Conservation (phyloP, 1,140 invertebrate species). For the Drosophila arizonae region DNA sequence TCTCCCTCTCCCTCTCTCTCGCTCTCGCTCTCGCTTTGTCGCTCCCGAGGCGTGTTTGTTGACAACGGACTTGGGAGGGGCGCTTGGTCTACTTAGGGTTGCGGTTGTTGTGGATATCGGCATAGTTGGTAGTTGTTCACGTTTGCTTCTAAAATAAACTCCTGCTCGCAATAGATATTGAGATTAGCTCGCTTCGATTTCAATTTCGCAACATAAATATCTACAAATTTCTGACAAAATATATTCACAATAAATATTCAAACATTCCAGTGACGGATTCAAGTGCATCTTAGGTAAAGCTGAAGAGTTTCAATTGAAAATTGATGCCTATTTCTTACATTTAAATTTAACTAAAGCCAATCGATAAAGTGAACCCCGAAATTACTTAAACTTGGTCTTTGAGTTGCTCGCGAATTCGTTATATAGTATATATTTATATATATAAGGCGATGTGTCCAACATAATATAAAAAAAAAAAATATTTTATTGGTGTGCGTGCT, state of each 20-base stretch:
- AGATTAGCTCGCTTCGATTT: conserved; percentile 18
- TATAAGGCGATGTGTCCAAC: not conserved
- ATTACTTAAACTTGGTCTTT: conserved; percentile 9
- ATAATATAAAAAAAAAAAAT: conserved; percentile 7
- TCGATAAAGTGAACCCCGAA: conserved; percentile 68
- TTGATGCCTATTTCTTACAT: not conserved
- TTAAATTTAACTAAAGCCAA: conserved; percentile 39
- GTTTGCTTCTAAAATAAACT: conserved; percentile 68
- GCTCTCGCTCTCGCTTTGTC: not conserved
- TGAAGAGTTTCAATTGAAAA: conserved; percentile 1
- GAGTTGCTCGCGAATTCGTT: conserved; percentile 33
- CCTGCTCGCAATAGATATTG: conserved; percentile 51
- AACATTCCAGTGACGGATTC: conserved; percentile 21
- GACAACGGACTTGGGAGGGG: conserved; percentile 35
- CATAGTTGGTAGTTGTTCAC: conserved; percentile 59
- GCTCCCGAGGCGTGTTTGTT: conserved; percentile 29
- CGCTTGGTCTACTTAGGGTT: conserved; percentile 63
- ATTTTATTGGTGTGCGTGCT: conserved; percentile 38
- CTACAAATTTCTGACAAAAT: conserved; percentile 12
- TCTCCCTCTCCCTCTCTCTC: too few species aligned
- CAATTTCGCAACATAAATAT: conserved; percentile 24
- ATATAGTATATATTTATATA: not conserved
- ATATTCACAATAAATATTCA: not conserved
- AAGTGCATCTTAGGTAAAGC: conserved; percentile 19
- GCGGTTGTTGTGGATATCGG: conserved; percentile 78